Conservation (phyloP, 2,113 vertebrate genomes). For the Numenius arquata region DNA sequence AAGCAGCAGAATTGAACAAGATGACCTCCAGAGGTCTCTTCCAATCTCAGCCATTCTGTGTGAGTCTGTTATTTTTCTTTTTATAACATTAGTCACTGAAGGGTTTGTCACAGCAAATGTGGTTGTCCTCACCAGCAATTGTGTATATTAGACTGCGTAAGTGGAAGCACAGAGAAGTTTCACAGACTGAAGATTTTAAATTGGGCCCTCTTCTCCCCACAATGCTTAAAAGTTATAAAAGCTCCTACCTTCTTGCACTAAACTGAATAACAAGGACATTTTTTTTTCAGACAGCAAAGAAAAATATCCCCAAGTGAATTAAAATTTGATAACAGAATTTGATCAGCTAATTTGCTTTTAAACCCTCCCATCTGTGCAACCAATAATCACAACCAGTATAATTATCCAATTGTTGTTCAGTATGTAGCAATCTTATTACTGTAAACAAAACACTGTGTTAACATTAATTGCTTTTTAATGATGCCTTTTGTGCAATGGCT, state of each 20-base stretch:
- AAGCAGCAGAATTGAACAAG: not conserved
- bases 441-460: conserved; percentile 56
- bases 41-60: not conserved
- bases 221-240: not conserved
- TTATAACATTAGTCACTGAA: not conserved
- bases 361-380: conserved; percentile 30
- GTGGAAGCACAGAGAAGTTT: not conserved
- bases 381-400: conserved; percentile 18
- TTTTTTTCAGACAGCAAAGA: not conserved
- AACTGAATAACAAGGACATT: not conserved
- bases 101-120: not conserved
- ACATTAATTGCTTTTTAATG: conserved; percentile 24
- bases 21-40: not conserved
- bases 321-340: conserved; percentile 27
- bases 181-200: not conserved
- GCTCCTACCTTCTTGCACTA: not conserved
- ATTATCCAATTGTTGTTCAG: conserved; percentile 43
- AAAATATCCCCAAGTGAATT: not conserved
- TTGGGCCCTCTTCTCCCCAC: rapidly evolving
- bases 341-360: conserved; percentile 13
- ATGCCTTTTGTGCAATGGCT: not conserved
- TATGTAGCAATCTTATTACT: conserved; percentile 10
- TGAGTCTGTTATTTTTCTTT: not conserved
- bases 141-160: not conserved
- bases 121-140: not conserved